Base-by-base conservation (phyloP, 2,888 invertebrate genomes). In the Spodoptera picta region DNA sequence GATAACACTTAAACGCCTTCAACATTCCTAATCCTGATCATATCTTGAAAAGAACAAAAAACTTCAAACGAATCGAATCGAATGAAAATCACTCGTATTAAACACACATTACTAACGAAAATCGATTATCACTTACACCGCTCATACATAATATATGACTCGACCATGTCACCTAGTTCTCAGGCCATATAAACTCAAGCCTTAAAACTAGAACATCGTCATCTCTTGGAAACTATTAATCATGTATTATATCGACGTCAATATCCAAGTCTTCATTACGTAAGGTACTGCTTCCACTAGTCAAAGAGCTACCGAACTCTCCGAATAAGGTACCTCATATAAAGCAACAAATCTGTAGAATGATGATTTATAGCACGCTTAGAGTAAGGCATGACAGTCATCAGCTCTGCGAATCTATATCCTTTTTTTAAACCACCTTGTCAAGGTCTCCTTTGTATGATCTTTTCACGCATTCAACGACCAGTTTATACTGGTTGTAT, bases 151-250 rank as follows among this genome's bases (percentile, higher is more conserved):
- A 56, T 52, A 45, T 44, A 58, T 60, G 23, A 51, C 6, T 31
- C 23, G 14, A 44, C 46, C 41, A 19, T 43, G 42, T 63, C 56
- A 58, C 50, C 47, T 53, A 69, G 55, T 75, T 63, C 45, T 51
- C 42, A 55, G 61, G 36, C 43, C 52, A 47, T 58, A 65, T 61
- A 64, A 72, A 72, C 54, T 68, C 47, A 41, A 19, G 36, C 69
- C 43, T 60, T 50, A 57, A 60, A 65, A 69, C 54, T 65, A 24
- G 62, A 53, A 45, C 56, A 14, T 46, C 48, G 58, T 54, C 70
- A 67, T 70, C 58, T 77, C 66, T 68, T 53, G 49, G 69, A 68
- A 77, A 70, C 72, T 65, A 80, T 75, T 80, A 65, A 80, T 80
- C 75, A 77, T 69, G 62, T 53, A 60, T 59, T 66, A 69, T 61